These are phyloP conservation scores for Cerceris rybyensis DNA, from an alignment of 2,888 invertebrate species.

Conservation along the genomic window DNA sequence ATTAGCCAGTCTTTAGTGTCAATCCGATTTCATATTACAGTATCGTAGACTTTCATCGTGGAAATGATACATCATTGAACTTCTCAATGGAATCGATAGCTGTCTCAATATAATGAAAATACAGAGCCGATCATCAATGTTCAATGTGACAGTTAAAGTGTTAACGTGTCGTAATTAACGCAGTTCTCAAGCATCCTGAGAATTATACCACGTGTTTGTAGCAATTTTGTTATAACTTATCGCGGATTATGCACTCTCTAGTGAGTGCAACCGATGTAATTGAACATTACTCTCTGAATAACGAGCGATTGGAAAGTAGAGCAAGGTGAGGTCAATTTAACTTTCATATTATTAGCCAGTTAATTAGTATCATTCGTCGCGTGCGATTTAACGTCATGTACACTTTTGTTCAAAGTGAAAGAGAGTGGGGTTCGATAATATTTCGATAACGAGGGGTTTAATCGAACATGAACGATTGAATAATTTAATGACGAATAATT, in stretches of 20 bases:
- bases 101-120: too few relatives aligned
- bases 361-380: slow-evolving; percentile 40
- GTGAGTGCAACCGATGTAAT: slow-evolving; percentile 25
- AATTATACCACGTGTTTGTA: too few relatives aligned
- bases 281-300: slow-evolving; percentile 21
- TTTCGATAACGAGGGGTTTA: too few relatives aligned
- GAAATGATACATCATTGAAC: too few relatives aligned
- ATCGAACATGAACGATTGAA: too few relatives aligned
- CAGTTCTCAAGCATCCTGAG: too few relatives aligned
- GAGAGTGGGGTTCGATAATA: slow-evolving; percentile 41
- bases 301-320: slow-evolving; percentile 60
- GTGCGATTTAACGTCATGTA: neutral
- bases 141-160: neutral
- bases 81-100: too few relatives aligned
- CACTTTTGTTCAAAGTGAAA: neutral
- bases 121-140: too few relatives aligned
- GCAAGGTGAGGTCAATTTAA: slow-evolving; percentile 71
- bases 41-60: too few relatives aligned
- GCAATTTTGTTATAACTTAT: neutral
- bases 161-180: neutral
- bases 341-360: slow-evolving; percentile 54
- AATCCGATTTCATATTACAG: too few relatives aligned
- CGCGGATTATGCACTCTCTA: neutral
- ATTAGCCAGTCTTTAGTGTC: too few relatives aligned
- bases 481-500: too few relatives aligned